Conservation (phyloP, 2,797 vertebrate species). For the Gila robusta region DNA sequence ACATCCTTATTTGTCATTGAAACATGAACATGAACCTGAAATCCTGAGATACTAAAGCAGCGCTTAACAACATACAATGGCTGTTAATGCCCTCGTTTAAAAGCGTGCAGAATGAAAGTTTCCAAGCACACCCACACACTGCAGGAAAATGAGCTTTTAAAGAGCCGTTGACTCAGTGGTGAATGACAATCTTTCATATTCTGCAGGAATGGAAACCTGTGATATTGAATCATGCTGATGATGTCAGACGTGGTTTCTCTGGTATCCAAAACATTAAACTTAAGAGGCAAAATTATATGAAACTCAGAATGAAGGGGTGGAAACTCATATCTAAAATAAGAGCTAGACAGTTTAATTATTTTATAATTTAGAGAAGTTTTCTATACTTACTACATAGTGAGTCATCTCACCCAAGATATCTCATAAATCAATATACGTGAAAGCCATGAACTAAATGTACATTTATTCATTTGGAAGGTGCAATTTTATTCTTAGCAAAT, state of each 20-base stretch:
- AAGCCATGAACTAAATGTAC: background rate
- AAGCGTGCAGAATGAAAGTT: background rate
- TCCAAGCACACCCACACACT: background rate
- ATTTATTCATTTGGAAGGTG: background rate
- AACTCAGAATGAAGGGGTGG: background rate
- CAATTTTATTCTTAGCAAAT: background rate
- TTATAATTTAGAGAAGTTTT: background rate
- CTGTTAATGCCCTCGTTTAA: background rate
- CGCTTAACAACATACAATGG: background rate
- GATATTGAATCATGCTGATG: constrained; percentile 38
- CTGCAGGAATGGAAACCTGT: constrained; percentile 19
- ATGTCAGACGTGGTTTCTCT: constrained; percentile 15
- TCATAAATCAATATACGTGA: background rate
- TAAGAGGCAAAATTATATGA: background rate
- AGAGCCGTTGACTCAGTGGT: background rate
- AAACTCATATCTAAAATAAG: background rate
- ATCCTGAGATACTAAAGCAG: background rate
- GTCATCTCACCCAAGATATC: background rate
- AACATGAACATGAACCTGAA: background rate
- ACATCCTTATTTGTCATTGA: background rate
- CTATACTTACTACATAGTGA: too few relatives aligned
- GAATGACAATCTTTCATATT: background rate
- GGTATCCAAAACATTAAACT: constrained; percentile 33
- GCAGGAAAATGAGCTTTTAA: background rate
- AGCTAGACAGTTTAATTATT: background rate